Conservation (phyloP, 2,888 invertebrate species). For the Odontocerum albicorne region DNA sequence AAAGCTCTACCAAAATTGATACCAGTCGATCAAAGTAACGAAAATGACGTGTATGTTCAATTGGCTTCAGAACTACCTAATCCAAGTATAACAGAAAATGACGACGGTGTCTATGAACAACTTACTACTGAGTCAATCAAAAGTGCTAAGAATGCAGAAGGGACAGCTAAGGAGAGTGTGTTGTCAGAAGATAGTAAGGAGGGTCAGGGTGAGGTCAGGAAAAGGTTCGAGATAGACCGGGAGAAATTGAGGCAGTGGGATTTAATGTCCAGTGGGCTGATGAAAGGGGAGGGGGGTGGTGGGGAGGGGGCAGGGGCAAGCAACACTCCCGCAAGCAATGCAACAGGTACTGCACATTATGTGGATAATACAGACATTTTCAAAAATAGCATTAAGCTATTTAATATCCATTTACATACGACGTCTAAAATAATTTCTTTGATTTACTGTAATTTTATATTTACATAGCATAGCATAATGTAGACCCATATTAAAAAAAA, state of each 20-base stretch:
- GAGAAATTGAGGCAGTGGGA: slow-evolving; percentile 89
- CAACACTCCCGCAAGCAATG: slow-evolving; percentile 4
- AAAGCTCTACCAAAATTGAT: slow-evolving; percentile 21
- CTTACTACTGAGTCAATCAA: slow-evolving; percentile 48
- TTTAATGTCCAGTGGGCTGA: slow-evolving; percentile 80
- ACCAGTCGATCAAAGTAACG: slow-evolving; percentile 43
- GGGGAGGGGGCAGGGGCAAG: slow-evolving; percentile 13
- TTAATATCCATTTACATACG: slow-evolving; percentile 3
- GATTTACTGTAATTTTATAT: too few relatives aligned
- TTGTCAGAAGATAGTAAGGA: background rate
- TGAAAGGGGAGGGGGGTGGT: slow-evolving; percentile 52
- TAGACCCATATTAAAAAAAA: too few relatives aligned
- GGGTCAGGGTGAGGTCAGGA: slow-evolving; percentile 40
- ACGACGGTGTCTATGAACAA: slow-evolving; percentile 62
- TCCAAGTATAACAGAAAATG: slow-evolving; percentile 40
- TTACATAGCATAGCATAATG: too few relatives aligned
- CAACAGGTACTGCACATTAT: slow-evolving; percentile 10
- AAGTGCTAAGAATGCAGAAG: slow-evolving; percentile 33
- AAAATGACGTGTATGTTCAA: slow-evolving; percentile 58
- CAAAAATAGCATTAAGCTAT: too few relatives aligned
- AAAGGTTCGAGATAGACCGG: slow-evolving; percentile 72
- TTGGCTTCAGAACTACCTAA: slow-evolving; percentile 45
- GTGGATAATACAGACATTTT: too few relatives aligned
- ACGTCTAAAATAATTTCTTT: too few relatives aligned
- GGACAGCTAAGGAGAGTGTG: background rate